Evolutionary conservation across 2,888 invertebrate species (phyloP).

Genomic region (Acleris holmiana): DNA sequence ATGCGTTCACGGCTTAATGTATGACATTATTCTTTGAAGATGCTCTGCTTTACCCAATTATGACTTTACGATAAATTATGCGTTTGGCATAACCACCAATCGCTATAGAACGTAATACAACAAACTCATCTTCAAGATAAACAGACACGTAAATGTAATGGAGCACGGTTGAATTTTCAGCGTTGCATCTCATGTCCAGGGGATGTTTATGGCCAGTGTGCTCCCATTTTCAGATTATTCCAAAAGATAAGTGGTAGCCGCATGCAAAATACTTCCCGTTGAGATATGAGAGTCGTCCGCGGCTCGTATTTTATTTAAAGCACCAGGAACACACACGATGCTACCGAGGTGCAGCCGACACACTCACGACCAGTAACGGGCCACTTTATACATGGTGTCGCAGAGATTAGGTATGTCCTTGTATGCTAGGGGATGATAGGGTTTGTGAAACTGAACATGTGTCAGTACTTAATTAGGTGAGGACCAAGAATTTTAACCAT

Average conservation of each 20-base stretch:
- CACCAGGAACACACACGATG: conserved; percentile 44
- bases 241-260: conserved; percentile 76
- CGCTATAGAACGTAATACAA: conserved; percentile 42
- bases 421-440: no score
- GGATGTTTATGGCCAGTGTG: conserved; percentile 49
- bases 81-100: conserved; percentile 53
- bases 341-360: conserved; percentile 34
- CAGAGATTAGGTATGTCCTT: no score
- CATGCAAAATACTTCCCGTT: conserved; percentile 82
- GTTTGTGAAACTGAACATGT: no score
- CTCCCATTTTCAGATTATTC: conserved; percentile 77
- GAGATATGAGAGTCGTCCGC: conserved; percentile 78
- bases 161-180: conserved; percentile 38
- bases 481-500: no score
- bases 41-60: conserved; percentile 66
- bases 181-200: conserved; percentile 27
- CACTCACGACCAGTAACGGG: no score
- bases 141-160: conserved; percentile 29
- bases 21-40: conserved; percentile 64
- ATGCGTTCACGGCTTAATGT: conserved; percentile 56
- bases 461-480: no score
- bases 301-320: conserved; percentile 51
- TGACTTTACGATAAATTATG: conserved; percentile 76
- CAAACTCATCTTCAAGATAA: conserved; percentile 26
- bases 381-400: no score